Conservation (phyloP, 2,113 vertebrate species). For the Petrocephalus zakoni region DNA sequence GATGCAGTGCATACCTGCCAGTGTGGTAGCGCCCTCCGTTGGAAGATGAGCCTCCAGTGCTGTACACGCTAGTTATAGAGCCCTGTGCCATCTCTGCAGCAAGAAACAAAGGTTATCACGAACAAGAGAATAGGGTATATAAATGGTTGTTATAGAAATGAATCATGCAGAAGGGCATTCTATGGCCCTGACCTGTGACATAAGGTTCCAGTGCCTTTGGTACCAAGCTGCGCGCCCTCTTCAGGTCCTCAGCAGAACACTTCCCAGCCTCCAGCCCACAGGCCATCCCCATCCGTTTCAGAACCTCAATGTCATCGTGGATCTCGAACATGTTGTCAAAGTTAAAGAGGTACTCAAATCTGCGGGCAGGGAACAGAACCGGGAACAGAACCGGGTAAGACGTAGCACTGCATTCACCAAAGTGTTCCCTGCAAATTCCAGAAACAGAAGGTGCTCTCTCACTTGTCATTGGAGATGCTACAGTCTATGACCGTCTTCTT, state of each 20-base stretch:
- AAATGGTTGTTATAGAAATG: not conserved
- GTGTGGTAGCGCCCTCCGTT: conserved; percentile 82
- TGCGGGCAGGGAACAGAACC: conserved; percentile 38
- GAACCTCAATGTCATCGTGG: conserved; percentile 95
- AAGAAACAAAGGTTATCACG: not conserved
- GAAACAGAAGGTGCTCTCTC: conserved; percentile 33
- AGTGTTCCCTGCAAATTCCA: not conserved
- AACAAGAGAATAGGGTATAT: not conserved
- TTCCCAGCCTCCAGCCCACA: conserved; percentile 90
- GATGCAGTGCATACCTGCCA: conserved; percentile 65
- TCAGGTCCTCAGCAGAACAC: conserved; percentile 90
- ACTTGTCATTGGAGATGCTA: conserved; percentile 99
- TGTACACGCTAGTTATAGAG: conserved; percentile 84
- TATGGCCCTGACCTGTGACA: conserved; percentile 76
- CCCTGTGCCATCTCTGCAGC: conserved; percentile 94
- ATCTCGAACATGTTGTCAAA: conserved; percentile 99
- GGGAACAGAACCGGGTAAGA: not conserved
- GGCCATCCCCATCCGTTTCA: conserved; percentile 98
- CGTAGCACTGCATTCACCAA: not conserved
- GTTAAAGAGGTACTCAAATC: conserved; percentile 98
- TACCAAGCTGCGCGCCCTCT: conserved; percentile 83
- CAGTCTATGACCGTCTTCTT: conserved; percentile 99
- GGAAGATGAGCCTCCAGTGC: conserved; percentile 78
- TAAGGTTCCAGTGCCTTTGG: conserved; percentile 96
- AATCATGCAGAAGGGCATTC: no score